Base-by-base conservation (phyloP, 2,113 vertebrate species). In the Sisor rabdophorus region DNA sequence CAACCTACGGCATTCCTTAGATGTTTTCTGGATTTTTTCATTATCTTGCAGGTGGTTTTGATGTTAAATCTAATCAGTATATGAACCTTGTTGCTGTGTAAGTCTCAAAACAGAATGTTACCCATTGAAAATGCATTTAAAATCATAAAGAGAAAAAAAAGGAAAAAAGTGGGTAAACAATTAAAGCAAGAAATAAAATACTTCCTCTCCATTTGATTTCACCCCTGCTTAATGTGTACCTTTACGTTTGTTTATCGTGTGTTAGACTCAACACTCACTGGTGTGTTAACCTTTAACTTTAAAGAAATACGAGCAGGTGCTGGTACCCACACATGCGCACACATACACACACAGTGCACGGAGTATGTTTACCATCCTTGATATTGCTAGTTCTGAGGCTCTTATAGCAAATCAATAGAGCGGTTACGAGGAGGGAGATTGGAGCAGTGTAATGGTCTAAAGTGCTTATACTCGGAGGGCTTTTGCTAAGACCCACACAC, bases 401-500 rank as follows among this genome's bases (percentile, higher is more conserved):
- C 78, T 79, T 82, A 82, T 80, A 71, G 78, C 71, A 71, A 80
- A 82, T 82, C 81, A 80, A 82, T 82, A 82, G 67, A 58, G 81
- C 58, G 78, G 81, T 82, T 82, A 82, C 69, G 78, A 82, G 75
- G 48, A 58, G 55, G 74, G 73, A 82, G 77, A 82, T 79, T 82
- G 81, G 63, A 82, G 78, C 54, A 71, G 78, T 80, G 63, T 82
- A 82, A 82, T 82, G 78, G 74, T 80, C 78, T 80, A 73, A 82
- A 82, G 78, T 82, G 76, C 78, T 74, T 58, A 30, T 59, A 74
- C 81, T 77, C 60, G 58, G 61, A 77, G 74, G 52, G 55, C 77
- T 82, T 78, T 82, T 69, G 73, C 47, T 63, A 19, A 65, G 50
- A 40, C 73, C 44, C 32, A 63, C 77, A 40, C 65, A 59, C 65